Percentiles rank a stretch among this genome's conserved stretches.
phyloP scores from a whole-genome alignment of 1,140 invertebrate species.

The Bombus pyrosoma region DNA sequence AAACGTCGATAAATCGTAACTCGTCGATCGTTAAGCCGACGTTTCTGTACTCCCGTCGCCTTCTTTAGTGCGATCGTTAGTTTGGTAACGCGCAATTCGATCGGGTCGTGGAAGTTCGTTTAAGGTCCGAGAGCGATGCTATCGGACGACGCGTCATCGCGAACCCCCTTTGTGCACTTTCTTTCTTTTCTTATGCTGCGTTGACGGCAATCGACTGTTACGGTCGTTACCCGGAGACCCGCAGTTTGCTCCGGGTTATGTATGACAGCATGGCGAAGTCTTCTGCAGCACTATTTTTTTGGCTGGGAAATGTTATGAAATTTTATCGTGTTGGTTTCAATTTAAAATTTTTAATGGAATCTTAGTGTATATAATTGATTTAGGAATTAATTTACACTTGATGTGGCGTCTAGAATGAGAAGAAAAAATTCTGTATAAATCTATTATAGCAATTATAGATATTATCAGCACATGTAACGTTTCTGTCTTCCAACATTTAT shows the following conservation, averaged over 20 bases:
- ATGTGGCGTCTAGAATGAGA: too few species aligned
- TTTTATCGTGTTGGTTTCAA: neutral
- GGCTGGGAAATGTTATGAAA: neutral
- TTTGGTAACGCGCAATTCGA: slow-evolving; percentile 5
- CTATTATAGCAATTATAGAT: too few species aligned
- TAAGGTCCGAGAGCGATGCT: slow-evolving; percentile 12
- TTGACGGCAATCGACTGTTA: slow-evolving; percentile 1
- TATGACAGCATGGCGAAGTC: neutral
- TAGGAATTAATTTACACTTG: too few species aligned
- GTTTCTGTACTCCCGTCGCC: neutral
- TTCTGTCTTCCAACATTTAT: too few species aligned
- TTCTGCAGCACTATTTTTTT: neutral
- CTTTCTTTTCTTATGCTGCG: neutral
- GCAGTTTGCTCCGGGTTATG: neutral
- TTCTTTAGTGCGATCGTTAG: slow-evolving; percentile 22
- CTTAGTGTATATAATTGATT: neutral
- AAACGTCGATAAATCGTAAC: slow-evolving; percentile 33
- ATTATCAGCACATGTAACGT: too few species aligned
- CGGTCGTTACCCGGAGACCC: neutral
- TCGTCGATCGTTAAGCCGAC: slow-evolving; percentile 26
- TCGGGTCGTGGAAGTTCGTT: slow-evolving; percentile 12
- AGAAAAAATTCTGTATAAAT: too few species aligned
- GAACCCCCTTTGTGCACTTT: slow-evolving; percentile 2
- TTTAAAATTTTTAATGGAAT: neutral
- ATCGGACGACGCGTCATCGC: slow-evolving; percentile 6